Evolutionary conservation across 2,797 vertebrate species (phyloP).

Genomic region (Falco berigora): DNA sequence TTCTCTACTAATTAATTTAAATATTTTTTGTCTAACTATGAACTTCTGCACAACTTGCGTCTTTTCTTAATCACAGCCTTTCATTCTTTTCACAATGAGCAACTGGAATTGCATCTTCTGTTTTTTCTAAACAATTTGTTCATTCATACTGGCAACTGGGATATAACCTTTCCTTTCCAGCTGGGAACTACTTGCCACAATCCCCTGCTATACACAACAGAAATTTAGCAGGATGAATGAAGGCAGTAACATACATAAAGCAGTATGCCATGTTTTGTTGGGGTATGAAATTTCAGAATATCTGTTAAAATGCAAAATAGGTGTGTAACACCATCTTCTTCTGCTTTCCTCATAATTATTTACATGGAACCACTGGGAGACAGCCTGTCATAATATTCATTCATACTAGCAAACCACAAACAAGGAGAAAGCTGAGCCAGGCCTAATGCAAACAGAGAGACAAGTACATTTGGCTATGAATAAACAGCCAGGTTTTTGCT

Average conservation of each 20-base stretch:
- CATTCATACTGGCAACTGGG: not conserved
- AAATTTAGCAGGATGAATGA: not conserved
- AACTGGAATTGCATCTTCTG: not conserved
- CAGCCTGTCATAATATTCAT: slow-evolving; percentile 8
- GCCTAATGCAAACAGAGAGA: slow-evolving; percentile 16
- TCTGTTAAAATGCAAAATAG: not conserved
- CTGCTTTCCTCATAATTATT: not conserved
- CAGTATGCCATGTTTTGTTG: not conserved
- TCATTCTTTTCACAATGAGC: not conserved
- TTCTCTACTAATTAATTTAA: not conserved
- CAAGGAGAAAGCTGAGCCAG: not conserved
- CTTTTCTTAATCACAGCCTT: not conserved
- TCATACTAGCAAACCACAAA: not conserved
- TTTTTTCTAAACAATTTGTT: not conserved
- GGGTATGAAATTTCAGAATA: not conserved
- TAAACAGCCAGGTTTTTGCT: slow-evolving; percentile 41
- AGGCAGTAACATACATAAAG: not conserved
- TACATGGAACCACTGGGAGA: not conserved
- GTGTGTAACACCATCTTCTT: not conserved
- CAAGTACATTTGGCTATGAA: slow-evolving; percentile 12
- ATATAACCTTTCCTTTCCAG: not conserved
- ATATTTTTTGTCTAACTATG: not conserved
- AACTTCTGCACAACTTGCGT: not conserved
- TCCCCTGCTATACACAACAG: not conserved
- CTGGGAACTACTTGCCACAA: not conserved